Base-by-base conservation (phyloP, 2,888 invertebrate genomes). In the Opisthograptis luteolata region DNA sequence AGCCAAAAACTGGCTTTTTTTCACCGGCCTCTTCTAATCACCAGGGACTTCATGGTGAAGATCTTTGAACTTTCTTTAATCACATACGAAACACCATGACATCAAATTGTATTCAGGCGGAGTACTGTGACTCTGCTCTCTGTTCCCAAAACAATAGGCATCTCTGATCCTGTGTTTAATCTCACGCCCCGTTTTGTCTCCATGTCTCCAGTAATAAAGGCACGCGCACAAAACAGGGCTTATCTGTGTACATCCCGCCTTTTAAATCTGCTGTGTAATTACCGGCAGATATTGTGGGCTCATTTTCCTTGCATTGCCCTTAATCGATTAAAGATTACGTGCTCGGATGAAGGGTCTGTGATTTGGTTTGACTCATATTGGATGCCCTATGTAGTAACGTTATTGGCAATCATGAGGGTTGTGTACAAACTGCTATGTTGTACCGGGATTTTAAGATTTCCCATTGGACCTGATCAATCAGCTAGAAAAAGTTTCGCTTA, bases 41-140 rank as follows among this genome's bases (percentile, higher is more conserved):
- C 55, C 58, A 66, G 64, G 61, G 68, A 65, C 64, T 67, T 70
- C 73, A 71, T 70, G 70, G 68, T 70, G 57, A 34, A 51, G 41
- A 51, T 45, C 51, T 54, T 45, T 53, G 40, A 36, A 52, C 40
- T 10, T 36, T 40, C 34, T 57, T 31, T 59, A n/a, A 45, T 59
- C 58, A 59, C 43, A 59, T 66, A 66, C 68, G 66, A 70, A 64
- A 66, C 37, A 62, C 64, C 64, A 68, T 34, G 68, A 66, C 65
- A 68, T 66, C 59, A 41, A 53, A 35, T 25, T 55, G 62, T 62
- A 15, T 39, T 17, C 19, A 15, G 49, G 56, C 58, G 57, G 70
- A 69, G 70, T 64, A 67, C 65, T 68, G 71, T 73, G 71, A 73
- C 66, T 65, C 56, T 46, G 45, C 46, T 42, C 20, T 35, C 42